Conservation (phyloP, 2,113 vertebrate genomes). For the Sebastes schlegelii region DNA sequence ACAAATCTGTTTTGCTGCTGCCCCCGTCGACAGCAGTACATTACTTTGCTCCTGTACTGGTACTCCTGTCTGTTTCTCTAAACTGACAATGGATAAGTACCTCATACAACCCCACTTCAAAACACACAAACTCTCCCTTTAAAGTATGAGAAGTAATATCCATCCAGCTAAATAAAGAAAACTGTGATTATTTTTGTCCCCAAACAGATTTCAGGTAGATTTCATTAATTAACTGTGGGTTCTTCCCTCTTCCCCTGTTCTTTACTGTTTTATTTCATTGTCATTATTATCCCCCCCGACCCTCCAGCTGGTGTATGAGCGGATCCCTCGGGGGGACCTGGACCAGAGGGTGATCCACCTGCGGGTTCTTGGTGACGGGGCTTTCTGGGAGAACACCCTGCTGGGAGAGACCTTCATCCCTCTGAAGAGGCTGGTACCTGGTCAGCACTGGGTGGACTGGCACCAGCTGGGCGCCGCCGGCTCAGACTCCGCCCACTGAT, state of each 20-base stretch:
- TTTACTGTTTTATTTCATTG: background rate
- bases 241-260: background rate
- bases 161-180: no score
- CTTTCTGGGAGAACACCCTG: constrained; percentile 96
- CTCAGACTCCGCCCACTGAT: constrained; percentile 81
- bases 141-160: no score
- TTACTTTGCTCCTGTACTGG: no score
- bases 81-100: no score
- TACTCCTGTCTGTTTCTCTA: no score
- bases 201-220: background rate
- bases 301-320: constrained; percentile 92
- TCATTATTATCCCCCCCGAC: background rate
- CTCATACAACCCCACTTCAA: no score
- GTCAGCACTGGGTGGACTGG: constrained; percentile 94
- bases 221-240: no score
- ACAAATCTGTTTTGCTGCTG: no score
- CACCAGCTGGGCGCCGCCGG: constrained; percentile 88
- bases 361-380: constrained; percentile 92
- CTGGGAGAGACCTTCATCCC: constrained; percentile 93
- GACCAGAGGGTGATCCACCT: constrained; percentile 94
- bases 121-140: no score
- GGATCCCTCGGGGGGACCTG: constrained; percentile 93
- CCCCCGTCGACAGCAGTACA: no score
- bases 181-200: no score
- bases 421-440: constrained; percentile 89